phyloP scores from a whole-genome alignment of 1,140 invertebrate genomes.

The Reticulitermes speratus region DNA sequence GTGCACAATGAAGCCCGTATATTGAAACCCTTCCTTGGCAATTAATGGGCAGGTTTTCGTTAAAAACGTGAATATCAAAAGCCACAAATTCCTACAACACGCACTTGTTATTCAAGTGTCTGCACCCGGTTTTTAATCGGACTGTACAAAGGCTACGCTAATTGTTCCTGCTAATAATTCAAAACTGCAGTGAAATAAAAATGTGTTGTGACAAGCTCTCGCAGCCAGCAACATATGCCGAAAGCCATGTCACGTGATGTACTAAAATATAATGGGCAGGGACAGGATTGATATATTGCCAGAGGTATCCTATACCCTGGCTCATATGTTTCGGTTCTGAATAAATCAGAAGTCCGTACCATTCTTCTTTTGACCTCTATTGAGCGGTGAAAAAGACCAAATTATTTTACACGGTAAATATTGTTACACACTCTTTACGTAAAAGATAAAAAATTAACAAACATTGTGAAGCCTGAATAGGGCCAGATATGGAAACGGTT shows the following conservation, averaged over 20 bases:
- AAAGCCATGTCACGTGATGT: slow-evolving; percentile 1
- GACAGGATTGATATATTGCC: slow-evolving; percentile 13
- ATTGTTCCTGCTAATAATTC: slow-evolving; percentile 13
- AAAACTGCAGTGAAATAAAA: slow-evolving; percentile 19
- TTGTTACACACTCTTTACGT: neutral
- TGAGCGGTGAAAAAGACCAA: neutral
- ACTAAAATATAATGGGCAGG: neutral
- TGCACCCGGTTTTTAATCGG: neutral
- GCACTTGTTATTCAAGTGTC: too few relatives aligned
- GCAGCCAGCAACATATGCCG: slow-evolving; percentile 8
- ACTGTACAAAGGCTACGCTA: neutral
- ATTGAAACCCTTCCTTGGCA: too few relatives aligned
- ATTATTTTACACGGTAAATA: slow-evolving; percentile 11
- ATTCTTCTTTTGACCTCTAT: slow-evolving; percentile 11
- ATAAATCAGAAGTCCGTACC: neutral
- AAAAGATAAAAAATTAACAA: neutral
- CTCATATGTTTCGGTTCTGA: neutral
- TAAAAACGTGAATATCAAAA: too few relatives aligned
- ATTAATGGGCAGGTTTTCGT: too few relatives aligned
- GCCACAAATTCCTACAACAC: too few relatives aligned
- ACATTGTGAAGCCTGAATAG: too few relatives aligned
- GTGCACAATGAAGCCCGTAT: too few relatives aligned
- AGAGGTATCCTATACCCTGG: neutral
- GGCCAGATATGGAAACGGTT: too few relatives aligned
- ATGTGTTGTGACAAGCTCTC: neutral